phyloP scores from a whole-genome alignment of 2,113 vertebrate species.

The Scalopus aquaticus region DNA sequence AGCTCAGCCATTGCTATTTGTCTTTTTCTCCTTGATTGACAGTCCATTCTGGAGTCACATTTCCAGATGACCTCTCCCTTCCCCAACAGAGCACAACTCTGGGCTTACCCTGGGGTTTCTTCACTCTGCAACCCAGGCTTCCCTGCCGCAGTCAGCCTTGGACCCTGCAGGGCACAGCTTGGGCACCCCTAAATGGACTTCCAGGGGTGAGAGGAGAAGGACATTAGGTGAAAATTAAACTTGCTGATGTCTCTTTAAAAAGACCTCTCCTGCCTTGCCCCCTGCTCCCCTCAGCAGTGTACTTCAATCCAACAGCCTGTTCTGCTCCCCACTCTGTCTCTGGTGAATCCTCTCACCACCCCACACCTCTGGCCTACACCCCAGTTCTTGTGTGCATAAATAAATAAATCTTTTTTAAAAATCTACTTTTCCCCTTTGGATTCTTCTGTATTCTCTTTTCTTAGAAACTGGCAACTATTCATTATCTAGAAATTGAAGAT shows the following conservation, averaged over 20 bases:
- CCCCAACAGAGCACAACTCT: not conserved
- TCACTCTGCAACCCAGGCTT: not conserved
- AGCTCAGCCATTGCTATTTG: slow-evolving; percentile 50
- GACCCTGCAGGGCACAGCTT: not conserved
- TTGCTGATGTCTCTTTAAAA: not conserved
- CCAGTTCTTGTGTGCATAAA: too few relatives aligned
- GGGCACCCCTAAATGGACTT: not conserved
- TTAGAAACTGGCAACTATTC: slow-evolving; percentile 55
- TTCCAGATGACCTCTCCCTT: slow-evolving; percentile 59
- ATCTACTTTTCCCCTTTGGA: not conserved
- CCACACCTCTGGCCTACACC: too few relatives aligned
- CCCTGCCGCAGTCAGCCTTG: not conserved
- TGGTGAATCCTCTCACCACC: too few relatives aligned
- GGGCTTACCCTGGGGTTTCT: not conserved
- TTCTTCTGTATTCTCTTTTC: slow-evolving; percentile 15
- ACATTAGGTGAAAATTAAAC: not conserved
- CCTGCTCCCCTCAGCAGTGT: too few relatives aligned
- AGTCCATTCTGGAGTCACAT: slow-evolving; percentile 56
- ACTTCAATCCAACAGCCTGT: too few relatives aligned
- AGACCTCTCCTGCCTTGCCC: too few relatives aligned
- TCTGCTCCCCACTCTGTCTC: too few relatives aligned
- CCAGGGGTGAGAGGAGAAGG: not conserved
- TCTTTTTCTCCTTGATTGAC: slow-evolving; percentile 67
- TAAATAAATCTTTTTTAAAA: not conserved
- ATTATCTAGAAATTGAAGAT: slow-evolving; percentile 70